Evolutionary conservation across 2,888 invertebrate species (phyloP).

Genomic region (Microctonus brassicae): DNA sequence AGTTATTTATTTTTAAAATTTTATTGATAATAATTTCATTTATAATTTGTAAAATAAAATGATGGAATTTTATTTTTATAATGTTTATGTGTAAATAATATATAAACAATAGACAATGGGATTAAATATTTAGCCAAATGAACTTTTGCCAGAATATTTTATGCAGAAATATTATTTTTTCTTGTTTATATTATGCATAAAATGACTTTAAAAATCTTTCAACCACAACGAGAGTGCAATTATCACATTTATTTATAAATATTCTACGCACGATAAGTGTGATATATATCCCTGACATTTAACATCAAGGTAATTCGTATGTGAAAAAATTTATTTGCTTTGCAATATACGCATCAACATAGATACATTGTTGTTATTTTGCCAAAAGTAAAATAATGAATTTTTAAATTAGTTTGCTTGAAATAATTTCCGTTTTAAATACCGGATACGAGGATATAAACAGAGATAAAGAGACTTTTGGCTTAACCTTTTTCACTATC

Average conservation of each 20-base stretch:
- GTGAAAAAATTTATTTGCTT: neutral
- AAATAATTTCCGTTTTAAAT: neutral
- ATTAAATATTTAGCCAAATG: neutral
- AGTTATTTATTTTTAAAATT: neutral
- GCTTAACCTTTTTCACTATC: neutral
- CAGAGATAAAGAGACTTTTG: neutral
- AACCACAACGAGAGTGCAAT: neutral
- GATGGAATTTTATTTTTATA: neutral
- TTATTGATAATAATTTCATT: neutral
- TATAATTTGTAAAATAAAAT: neutral
- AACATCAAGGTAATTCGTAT: neutral
- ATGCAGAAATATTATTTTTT: too few species aligned
- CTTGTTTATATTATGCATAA: neutral
- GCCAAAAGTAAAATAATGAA: constrained; percentile 13
- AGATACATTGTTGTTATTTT: neutral
- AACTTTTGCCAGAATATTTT: neutral
- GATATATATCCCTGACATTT: neutral
- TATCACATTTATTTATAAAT: neutral
- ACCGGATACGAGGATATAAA: neutral
- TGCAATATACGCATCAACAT: neutral
- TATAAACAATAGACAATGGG: neutral
- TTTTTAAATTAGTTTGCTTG: constrained; percentile 12
- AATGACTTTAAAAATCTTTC: neutral
- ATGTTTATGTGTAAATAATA: too few species aligned
- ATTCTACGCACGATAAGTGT: neutral